phyloP scores from a whole-genome alignment of 2,797 vertebrate species.

The Phrynocephalus forsythii region DNA sequence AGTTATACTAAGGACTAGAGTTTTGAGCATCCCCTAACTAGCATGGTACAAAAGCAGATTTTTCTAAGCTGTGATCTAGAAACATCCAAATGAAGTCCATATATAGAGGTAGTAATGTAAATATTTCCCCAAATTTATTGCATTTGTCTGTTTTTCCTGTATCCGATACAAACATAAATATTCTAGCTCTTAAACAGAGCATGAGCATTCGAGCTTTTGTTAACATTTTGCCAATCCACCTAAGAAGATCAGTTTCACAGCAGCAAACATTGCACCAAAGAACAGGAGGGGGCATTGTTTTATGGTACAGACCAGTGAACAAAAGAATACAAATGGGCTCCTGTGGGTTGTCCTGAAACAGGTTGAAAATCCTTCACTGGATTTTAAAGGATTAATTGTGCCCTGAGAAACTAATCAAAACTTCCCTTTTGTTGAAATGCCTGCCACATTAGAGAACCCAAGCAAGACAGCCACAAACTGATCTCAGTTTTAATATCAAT shows the following conservation, averaged over 20 bases:
- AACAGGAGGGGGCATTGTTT: constrained; percentile 1
- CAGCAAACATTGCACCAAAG: background rate
- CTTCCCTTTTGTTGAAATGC: constrained; percentile 23
- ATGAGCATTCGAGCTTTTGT: background rate
- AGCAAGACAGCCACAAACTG: background rate
- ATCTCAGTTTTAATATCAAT: background rate
- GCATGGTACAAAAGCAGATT: background rate
- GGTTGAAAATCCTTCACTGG: constrained; percentile 20
- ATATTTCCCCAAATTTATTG: background rate
- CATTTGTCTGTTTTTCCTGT: background rate
- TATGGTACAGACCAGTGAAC: background rate
- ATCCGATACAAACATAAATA: background rate
- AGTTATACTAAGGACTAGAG: background rate
- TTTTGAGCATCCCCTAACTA: too few species aligned
- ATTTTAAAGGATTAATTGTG: constrained; percentile 39
- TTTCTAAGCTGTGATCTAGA: background rate
- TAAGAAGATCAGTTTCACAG: background rate
- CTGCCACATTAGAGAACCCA: constrained; percentile 4
- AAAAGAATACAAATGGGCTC: constrained; percentile 13
- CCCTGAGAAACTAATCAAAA: constrained; percentile 18
- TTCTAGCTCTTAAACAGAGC: background rate
- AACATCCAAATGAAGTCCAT: background rate
- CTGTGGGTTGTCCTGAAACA: constrained; percentile 19
- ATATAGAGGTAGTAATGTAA: background rate
- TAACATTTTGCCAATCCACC: background rate